Base-by-base conservation (phyloP, 1,140 invertebrate species). In the Brevipalpus yothersi region DNA sequence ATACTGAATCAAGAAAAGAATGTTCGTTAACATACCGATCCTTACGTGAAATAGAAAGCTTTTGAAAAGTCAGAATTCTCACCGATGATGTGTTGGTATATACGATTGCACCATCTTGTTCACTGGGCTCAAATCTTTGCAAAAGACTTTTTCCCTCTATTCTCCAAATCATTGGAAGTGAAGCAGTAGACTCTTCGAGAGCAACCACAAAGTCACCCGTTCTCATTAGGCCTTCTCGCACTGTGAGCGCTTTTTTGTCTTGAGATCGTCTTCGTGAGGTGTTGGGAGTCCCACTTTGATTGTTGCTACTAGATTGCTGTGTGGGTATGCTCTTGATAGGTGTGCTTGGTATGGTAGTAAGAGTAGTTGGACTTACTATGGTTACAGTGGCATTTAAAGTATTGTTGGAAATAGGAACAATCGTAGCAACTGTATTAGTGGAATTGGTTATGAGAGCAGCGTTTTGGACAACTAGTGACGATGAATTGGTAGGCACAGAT, bases 51-150 rank as follows among this genome's bases (percentile, higher is more conserved):
- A 3, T 17, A 2, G 8, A 10, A 3, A 51, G n/a, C 17, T 51
- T 51, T 7, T 19, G n/a, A 15, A 17, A 45, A 45, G 15, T n/a
- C n/a, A n/a, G 49, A 56, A 55, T 42, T 71, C 73, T 78, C 76
- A 89, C 85, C 69, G 83, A 86, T 17, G 83, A 86, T 73, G 86
- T 85, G 76, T 86, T 87, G 66, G 79, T 77, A 67, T 89, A 87
- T 49, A 86, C 73, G 53, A 80, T 80, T 71, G 80, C 80, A 56
- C 83, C 84, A 70, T 85, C 81, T 63, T 83, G 78, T 62, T 80
- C 77, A 71, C 84, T 86, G 15, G 84, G 81, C 68, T 86, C 83
- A 67, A 84, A 88, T 67, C 86, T 86, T 72, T 89, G 86, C 53
- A 89, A 70, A 58, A 88, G 75, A 19, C 82, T 82, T 72, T 86